Conservation (phyloP, 2,888 invertebrate species). For the Ametastegia equiseti region DNA sequence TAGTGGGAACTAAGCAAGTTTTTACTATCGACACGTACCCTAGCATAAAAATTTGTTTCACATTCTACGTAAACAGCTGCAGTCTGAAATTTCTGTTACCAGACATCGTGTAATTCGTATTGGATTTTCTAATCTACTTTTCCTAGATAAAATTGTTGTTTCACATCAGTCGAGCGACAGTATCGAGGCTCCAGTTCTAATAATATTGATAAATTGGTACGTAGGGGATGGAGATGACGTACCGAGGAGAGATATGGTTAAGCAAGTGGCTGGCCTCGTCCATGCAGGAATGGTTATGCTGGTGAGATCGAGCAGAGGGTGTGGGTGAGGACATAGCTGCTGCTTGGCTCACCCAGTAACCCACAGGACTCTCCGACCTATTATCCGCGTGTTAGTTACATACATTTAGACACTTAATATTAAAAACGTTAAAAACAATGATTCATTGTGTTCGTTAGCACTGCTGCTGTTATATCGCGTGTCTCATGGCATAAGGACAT, state of each 20-base stretch:
- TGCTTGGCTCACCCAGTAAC: slow-evolving; percentile 74
- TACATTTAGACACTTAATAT: slow-evolving; percentile 55
- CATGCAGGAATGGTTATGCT: slow-evolving; percentile 73
- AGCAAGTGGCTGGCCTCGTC: slow-evolving; percentile 75
- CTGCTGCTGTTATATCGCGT: not conserved
- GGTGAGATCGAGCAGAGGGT: slow-evolving; percentile 71
- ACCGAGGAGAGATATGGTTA: slow-evolving; percentile 74
- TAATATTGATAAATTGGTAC: slow-evolving; percentile 17
- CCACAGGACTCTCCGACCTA: slow-evolving; percentile 75
- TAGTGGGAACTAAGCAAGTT: no score
- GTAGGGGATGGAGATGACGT: slow-evolving; percentile 61
- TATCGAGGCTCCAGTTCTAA: not conserved
- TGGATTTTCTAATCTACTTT: not conserved
- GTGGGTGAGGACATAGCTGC: slow-evolving; percentile 75
- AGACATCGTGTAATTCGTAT: not conserved
- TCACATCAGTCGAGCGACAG: not conserved
- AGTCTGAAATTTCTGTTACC: not conserved
- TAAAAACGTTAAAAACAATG: slow-evolving; percentile 24
- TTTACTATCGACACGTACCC: no score
- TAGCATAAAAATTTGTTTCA: not conserved
- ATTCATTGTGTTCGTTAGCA: not conserved
- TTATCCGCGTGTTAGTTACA: slow-evolving; percentile 69
- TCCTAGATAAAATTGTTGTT: not conserved
- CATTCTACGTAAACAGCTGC: not conserved
- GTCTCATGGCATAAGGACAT: not conserved